A percentile compares a stretch with the other conserved stretches of the same genome.
Conservation (phyloP, 1,140 invertebrate genomes). For the Coenobita brevimanus region DNA sequence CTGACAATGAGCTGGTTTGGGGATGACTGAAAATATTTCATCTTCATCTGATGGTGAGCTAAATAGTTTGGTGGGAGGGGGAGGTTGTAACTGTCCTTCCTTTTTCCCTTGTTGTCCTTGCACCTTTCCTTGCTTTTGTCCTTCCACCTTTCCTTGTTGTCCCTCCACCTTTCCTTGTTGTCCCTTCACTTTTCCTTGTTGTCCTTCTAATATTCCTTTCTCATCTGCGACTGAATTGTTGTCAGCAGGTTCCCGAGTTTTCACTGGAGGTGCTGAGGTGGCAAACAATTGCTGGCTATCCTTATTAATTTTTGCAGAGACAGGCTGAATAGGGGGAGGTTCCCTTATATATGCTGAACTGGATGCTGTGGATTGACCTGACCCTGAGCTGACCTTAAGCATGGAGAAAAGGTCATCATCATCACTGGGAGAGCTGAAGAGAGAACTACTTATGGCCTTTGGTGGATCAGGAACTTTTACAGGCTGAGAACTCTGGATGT, state of each 20-base stretch:
- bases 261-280: too few species aligned
- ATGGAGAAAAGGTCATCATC: slow-evolving; percentile 39
- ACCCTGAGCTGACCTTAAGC: background rate
- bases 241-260: background rate
- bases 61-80: slow-evolving; percentile 14
- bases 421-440: slow-evolving; percentile 58
- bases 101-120: too few species aligned
- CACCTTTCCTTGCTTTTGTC: too few species aligned
- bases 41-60: slow-evolving; percentile 45
- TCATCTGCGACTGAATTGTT: too few species aligned
- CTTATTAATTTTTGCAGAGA: background rate
- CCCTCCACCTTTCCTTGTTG: too few species aligned
- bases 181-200: too few species aligned
- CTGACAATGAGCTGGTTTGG: too few species aligned
- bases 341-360: slow-evolving; percentile 13
- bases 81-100: background rate
- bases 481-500: background rate
- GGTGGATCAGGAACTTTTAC: slow-evolving; percentile 27
- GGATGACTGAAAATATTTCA: slow-evolving; percentile 37
- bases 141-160: too few species aligned
- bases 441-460: background rate
- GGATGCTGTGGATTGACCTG: background rate
- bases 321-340: slow-evolving; percentile 45
- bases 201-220: too few species aligned
- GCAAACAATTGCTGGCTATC: background rate